Evolutionary conservation across 2,797 vertebrate genomes (phyloP).

Genomic region (Syngnathus acus): DNA sequence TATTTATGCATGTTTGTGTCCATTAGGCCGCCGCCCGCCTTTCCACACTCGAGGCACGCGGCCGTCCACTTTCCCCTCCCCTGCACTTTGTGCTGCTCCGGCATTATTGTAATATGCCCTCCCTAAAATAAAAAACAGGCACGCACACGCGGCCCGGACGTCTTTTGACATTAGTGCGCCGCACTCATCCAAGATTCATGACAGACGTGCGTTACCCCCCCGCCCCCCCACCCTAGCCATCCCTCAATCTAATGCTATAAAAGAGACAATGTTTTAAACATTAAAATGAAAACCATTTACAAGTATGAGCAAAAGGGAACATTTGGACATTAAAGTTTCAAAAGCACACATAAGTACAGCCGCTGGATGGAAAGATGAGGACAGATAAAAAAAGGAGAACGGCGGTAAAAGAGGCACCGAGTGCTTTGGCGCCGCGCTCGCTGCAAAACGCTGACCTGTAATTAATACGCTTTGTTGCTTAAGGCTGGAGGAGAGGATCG

Average conservation of each 20-base stretch:
- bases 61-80: constrained; percentile 61
- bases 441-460: constrained; percentile 77
- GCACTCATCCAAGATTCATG: constrained; percentile 94
- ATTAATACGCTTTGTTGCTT: constrained; percentile 67
- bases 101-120: constrained; percentile 88
- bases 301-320: constrained; percentile 93
- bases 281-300: constrained; percentile 99
- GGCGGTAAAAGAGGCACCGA: constrained; percentile 63
- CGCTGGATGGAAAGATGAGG: constrained; percentile 64
- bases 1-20: constrained; percentile 97
- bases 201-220: constrained; percentile 67
- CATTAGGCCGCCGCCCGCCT: constrained; percentile 94
- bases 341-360: constrained; percentile 78
- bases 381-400: constrained; percentile 55
- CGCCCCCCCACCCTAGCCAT: constrained; percentile 43
- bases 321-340: constrained; percentile 93
- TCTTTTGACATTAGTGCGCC: constrained; percentile 89
- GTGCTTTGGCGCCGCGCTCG: constrained; percentile 63
- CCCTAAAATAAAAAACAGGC: constrained; percentile 25
- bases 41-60: constrained; percentile 73
- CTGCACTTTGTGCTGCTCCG: constrained; percentile 71
- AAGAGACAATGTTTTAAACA: constrained; percentile 98
- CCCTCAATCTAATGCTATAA: constrained; percentile 88
- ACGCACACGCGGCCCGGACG: constrained; percentile 75
- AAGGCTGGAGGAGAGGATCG: constrained; percentile 45